Base-by-base conservation (phyloP, 30 jellyfish, hydroid and myxozoan genomes). In the Cassiopea andromeda region DNA sequence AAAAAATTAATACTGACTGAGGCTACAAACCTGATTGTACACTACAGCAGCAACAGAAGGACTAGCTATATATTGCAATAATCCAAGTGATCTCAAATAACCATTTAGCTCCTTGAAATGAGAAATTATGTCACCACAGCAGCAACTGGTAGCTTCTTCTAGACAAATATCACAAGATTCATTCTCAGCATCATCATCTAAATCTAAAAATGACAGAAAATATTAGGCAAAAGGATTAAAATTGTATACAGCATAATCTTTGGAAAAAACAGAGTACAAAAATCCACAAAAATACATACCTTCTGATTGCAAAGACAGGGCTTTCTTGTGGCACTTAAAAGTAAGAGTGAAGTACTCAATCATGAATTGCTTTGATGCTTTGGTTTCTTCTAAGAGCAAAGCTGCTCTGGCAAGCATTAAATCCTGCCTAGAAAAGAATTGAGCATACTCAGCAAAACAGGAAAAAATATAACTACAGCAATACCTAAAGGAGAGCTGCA, bases 41-140 rank as follows among this genome's bases (percentile, higher is more conserved):
- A 92, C 83, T 43, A 95, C 98, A 73, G 94, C 72, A 15, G 95
- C 85, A 44, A 95, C 67, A 1, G 98, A 94, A 2, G 97, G 97
- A 58, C 81, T 61, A 3, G 98, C 90, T 15, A 91, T 74, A 73
- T 45, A 82, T 49, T 95, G 93, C 45, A 87, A 17, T 46, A 95
- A 78, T 27, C 92, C 94, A 60, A 95, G 91, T 60, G 93, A 83
- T 10, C 82, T 70, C 8, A 91, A 61, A 74, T 75, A 78, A 14
- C 17, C 1, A 47, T 84, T 83, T 17, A 95, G 46, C 68, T 71
- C 90, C 58, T 81, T 82, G 74, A 91, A 91, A 60, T 91, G 85
- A 7, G 83, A 45, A 8, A 91, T 45, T 15, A 91, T 60, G 13
- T 77, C 91, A 43, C 43, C 43, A 68, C 93, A 78, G 79, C 78